A percentile compares a stretch with the other conserved stretches of the same genome.
These are phyloP conservation scores for Elymnias hypermnestra DNA, from an alignment of 1,140 invertebrate genomes.

Conservation along the genomic window DNA sequence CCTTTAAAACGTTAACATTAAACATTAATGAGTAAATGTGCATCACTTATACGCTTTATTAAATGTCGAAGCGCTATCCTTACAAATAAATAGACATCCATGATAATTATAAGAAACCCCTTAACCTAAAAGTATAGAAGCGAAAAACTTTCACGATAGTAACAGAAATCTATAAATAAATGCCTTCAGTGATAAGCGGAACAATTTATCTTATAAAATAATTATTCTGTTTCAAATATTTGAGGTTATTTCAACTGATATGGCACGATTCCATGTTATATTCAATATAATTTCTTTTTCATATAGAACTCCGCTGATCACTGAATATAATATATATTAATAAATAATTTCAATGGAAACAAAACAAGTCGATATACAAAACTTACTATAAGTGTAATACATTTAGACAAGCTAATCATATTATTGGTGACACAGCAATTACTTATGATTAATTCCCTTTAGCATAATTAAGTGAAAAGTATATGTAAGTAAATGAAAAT, in stretches of 20 bases:
- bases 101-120: conserved; percentile 64
- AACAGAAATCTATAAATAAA: conserved; percentile 33
- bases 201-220: conserved; percentile 27
- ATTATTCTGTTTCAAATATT: conserved; percentile 32
- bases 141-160: conserved; percentile 30
- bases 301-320: conserved; percentile 50
- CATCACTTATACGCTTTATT: conserved; percentile 64
- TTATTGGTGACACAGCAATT: conserved; percentile 75
- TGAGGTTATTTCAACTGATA: conserved; percentile 55
- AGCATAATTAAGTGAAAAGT: conserved; percentile 49
- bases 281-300: conserved; percentile 24
- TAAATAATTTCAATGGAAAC: conserved; percentile 34
- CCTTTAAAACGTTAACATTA: conserved; percentile 60
- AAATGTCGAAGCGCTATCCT: conserved; percentile 60
- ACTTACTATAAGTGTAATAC: conserved; percentile 54
- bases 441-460: conserved; percentile 63
- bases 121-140: conserved; percentile 62
- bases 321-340: conserved; percentile 39
- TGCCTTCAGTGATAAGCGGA: conserved; percentile 55
- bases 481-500: conserved; percentile 51
- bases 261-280: conserved; percentile 59
- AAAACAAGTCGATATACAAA: conserved; percentile 38
- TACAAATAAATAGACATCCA: conserved; percentile 71
- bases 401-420: conserved; percentile 67
- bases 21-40: conserved; percentile 67